A percentile compares a stretch with the other conserved stretches of the same genome.
Evolutionary conservation across 2,797 vertebrate species (phyloP).

Genomic region (Typhlichthys subterraneus): DNA sequence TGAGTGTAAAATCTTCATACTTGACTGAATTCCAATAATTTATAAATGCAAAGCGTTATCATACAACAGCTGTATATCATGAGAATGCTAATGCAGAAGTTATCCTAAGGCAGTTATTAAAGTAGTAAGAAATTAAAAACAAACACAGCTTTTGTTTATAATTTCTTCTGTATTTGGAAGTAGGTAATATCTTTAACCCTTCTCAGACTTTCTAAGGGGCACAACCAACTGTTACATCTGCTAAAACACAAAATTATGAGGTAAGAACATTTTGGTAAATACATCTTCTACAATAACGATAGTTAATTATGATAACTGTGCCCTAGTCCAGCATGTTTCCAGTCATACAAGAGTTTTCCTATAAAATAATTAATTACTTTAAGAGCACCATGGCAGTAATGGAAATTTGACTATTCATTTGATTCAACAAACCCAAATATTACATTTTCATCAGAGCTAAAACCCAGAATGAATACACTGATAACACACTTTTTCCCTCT

Average conservation of each 20-base stretch:
- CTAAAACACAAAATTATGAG: constrained; percentile 63
- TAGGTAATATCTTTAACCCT: constrained; percentile 45
- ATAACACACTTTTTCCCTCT: neutral
- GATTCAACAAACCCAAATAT: constrained; percentile 10
- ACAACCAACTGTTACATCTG: constrained; percentile 66
- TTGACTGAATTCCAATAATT: constrained; percentile 49
- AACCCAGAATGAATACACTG: neutral
- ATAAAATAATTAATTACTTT: constrained; percentile 29
- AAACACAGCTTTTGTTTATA: constrained; percentile 36
- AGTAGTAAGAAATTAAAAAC: constrained; percentile 43
- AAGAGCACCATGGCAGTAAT: constrained; percentile 57
- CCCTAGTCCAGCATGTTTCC: constrained; percentile 31
- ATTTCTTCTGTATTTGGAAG: constrained; percentile 23
- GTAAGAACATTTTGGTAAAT: constrained; percentile 63
- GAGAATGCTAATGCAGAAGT: constrained; percentile 61
- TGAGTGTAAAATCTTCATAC: constrained; percentile 51
- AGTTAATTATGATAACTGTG: constrained; percentile 61
- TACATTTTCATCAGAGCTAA: constrained; percentile 13
- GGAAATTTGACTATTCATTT: constrained; percentile 11
- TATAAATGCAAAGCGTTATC: constrained; percentile 57
- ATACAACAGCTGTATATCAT: constrained; percentile 47
- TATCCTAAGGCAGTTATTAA: constrained; percentile 38
- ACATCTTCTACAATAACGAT: constrained; percentile 54
- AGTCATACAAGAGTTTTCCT: constrained; percentile 46
- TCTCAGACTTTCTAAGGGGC: constrained; percentile 57